Evolutionary conservation across 2,797 vertebrate genomes (phyloP).

Genomic region (Decapterus maruadsi): DNA sequence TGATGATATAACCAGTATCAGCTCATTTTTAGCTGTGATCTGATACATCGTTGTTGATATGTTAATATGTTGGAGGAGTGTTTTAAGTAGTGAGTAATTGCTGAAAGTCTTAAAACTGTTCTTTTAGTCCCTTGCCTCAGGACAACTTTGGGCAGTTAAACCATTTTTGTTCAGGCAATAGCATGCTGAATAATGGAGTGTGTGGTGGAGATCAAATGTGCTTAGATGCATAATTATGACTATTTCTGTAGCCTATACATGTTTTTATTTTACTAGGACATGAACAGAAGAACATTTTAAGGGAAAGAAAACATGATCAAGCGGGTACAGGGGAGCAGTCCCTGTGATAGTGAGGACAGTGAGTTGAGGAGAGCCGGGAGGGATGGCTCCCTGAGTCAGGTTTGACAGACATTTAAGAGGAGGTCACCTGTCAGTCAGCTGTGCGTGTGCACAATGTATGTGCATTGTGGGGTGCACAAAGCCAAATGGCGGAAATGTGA

Average conservation of each 20-base stretch:
- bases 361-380: background rate
- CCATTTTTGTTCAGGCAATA: background rate
- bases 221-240: background rate
- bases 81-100: no score
- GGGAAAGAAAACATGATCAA: background rate
- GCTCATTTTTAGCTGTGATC: no score
- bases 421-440: no score
- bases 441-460: no score
- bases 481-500: background rate
- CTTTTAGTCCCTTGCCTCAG: background rate
- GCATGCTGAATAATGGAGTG: background rate
- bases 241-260: no score
- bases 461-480: no score
- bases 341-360: background rate
- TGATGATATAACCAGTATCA: no score
- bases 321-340: background rate
- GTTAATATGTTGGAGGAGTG: no score
- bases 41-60: no score
- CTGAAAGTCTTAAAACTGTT: background rate
- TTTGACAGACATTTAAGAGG: no score
- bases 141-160: conserved; percentile 4
- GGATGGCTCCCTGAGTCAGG: background rate
- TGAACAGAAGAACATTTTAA: background rate
- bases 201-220: background rate
- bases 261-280: conserved; percentile 4